These are phyloP conservation scores for Ips nitidus DNA, from an alignment of 1,140 invertebrate species.

Conservation along the genomic window DNA sequence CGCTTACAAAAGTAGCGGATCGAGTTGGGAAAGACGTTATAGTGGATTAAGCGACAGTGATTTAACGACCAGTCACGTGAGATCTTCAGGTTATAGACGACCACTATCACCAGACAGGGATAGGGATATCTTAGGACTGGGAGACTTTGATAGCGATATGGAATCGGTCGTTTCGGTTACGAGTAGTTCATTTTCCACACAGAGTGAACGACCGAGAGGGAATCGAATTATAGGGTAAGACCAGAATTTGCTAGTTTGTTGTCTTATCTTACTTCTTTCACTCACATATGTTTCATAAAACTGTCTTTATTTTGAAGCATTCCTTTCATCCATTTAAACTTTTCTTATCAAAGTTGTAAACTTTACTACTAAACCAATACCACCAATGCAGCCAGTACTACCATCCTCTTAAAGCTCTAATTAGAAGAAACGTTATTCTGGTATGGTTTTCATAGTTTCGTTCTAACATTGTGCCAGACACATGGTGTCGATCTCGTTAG, in stretches of 20 bases:
- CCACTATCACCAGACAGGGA: conserved; percentile 55
- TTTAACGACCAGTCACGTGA: conserved; percentile 62
- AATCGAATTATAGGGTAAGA: conserved; percentile 56
- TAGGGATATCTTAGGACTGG: conserved; percentile 66
- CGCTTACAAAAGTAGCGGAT: conserved; percentile 69
- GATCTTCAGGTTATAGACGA: conserved; percentile 52
- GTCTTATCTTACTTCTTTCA: conserved; percentile 7
- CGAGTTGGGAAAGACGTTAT: conserved; percentile 76
- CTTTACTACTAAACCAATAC: no score
- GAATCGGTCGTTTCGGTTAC: conserved; percentile 84
- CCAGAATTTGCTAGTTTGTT: neutral
- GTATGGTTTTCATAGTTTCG: no score
- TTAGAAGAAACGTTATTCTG: no score
- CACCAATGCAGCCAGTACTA: no score
- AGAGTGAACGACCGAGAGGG: conserved; percentile 81
- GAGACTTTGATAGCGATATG: conserved; percentile 82
- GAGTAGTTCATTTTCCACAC: conserved; percentile 89
- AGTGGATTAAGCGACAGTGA: conserved; percentile 82
- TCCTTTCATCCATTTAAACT: no score
- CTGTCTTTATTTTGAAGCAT: neutral
- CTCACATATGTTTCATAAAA: neutral
- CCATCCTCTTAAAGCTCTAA: no score
- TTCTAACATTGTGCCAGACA: no score
- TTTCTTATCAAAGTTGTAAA: no score
- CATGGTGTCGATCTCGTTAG: no score